Conservation (phyloP, 2,888 invertebrate species). For the Drosophila emarginata region DNA sequence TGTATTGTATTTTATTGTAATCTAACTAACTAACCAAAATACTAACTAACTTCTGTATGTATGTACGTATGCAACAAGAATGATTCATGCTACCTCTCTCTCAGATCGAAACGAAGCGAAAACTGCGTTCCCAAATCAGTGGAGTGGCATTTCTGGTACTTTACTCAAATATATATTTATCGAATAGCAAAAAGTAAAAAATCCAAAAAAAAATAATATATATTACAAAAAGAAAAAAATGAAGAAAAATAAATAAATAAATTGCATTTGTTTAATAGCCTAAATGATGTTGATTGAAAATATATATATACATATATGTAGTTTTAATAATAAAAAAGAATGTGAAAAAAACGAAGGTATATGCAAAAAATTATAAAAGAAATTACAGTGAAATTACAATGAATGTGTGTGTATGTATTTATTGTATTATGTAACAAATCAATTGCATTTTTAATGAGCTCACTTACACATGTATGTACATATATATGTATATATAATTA, state of each 20-base stretch:
- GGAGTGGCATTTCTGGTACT: slow-evolving; percentile 24
- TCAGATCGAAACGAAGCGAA: slow-evolving; percentile 54
- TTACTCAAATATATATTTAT: slow-evolving; percentile 54
- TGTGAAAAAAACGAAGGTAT: neutral
- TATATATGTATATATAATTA: too few relatives aligned
- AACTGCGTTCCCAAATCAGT: slow-evolving; percentile 22
- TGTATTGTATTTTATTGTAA: slow-evolving; percentile 42
- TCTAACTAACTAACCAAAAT: slow-evolving; percentile 19
- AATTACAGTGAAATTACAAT: slow-evolving; percentile 15
- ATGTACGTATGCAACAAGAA: slow-evolving; percentile 21
- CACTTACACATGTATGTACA: slow-evolving; percentile 9
- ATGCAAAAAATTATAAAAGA: neutral
- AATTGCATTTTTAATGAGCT: slow-evolving; percentile 17
- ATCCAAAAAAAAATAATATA: slow-evolving; percentile 21
- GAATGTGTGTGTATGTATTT: slow-evolving; percentile 14
- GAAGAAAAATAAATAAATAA: slow-evolving; percentile 11
- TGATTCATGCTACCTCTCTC: slow-evolving; percentile 68
- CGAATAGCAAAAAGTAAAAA: slow-evolving; percentile 45
- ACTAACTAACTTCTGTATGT: slow-evolving; percentile 41
- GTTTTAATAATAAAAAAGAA: slow-evolving; percentile 39
- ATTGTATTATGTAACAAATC: slow-evolving; percentile 14
- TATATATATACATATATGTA: slow-evolving; percentile 34
- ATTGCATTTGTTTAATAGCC: slow-evolving; percentile 52
- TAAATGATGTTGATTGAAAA: slow-evolving; percentile 55
- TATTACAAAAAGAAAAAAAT: slow-evolving; percentile 35